A percentile compares a stretch with the other conserved stretches of the same genome.
These are phyloP conservation scores for Cotesia chilonis DNA, from an alignment of 1,140 invertebrate genomes.

Conservation along the genomic window DNA sequence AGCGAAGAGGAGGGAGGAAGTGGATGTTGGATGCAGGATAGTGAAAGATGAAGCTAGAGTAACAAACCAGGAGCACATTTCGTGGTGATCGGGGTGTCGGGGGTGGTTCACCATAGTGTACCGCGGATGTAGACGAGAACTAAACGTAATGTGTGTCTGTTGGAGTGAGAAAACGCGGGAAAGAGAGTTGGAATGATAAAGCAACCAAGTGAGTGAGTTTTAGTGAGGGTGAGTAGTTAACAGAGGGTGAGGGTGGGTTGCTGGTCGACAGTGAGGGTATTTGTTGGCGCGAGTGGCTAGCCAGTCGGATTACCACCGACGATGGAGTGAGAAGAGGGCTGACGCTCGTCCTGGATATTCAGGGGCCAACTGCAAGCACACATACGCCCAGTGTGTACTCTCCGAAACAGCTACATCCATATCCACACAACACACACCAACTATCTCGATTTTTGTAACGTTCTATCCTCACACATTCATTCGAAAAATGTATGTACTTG, in stretches of 20 bases:
- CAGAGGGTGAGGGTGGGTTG: slow-evolving; percentile 40
- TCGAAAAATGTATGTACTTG: slow-evolving; percentile 60
- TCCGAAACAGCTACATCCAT: too few relatives aligned
- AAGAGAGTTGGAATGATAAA: slow-evolving; percentile 12
- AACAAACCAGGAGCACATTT: slow-evolving; percentile 47
- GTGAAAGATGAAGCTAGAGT: neutral
- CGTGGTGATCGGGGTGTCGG: slow-evolving; percentile 62
- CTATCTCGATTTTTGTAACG: neutral
- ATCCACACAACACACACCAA: too few relatives aligned
- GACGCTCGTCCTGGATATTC: slow-evolving; percentile 22
- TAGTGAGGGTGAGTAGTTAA: slow-evolving; percentile 20
- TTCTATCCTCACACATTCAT: slow-evolving; percentile 47
- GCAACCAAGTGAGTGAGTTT: slow-evolving; percentile 29
- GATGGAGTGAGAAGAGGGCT: slow-evolving; percentile 39
- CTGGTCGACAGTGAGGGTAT: slow-evolving; percentile 62
- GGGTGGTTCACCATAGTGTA: slow-evolving; percentile 62
- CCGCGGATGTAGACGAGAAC: slow-evolving; percentile 42
- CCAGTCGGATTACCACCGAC: slow-evolving; percentile 65
- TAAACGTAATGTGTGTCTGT: neutral
- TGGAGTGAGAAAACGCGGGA: slow-evolving; percentile 10
- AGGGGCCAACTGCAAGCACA: neutral
- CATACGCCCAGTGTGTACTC: neutral
- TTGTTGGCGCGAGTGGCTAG: slow-evolving; percentile 66
- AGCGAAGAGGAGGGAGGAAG: slow-evolving; percentile 1
- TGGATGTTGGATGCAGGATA: slow-evolving; percentile 13